Evolutionary conservation across 2,113 vertebrate genomes (phyloP).

Genomic region (Strix aluco): DNA sequence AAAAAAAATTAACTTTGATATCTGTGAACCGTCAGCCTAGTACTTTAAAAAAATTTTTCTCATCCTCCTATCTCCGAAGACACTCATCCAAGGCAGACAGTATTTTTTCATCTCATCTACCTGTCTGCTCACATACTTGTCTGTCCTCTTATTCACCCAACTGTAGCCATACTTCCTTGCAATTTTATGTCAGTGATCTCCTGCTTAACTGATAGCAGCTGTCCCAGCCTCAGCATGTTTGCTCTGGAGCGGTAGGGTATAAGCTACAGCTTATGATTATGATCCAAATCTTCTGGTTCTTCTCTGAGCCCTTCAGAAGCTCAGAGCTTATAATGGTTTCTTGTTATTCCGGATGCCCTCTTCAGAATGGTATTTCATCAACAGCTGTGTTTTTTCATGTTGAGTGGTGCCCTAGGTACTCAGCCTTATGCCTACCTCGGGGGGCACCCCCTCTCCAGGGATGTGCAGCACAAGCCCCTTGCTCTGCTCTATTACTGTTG

Average conservation of each 20-base stretch:
- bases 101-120: not conserved
- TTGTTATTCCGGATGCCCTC: not conserved
- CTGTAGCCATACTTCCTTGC: not conserved
- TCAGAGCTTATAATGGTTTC: not conserved
- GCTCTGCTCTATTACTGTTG: not conserved
- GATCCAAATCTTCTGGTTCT: not conserved
- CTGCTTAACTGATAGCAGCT: not conserved
- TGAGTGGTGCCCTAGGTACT: not conserved
- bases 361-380: not conserved
- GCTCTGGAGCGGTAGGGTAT: not conserved
- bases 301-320: not conserved
- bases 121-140: not conserved
- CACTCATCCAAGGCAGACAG: not conserved
- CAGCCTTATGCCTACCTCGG: not conserved
- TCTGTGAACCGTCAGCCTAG: not conserved
- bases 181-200: not conserved
- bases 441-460: accelerated
- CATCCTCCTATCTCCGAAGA: not conserved
- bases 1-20: not conserved
- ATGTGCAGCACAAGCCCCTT: not conserved
- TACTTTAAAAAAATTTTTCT: not conserved
- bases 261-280: not conserved
- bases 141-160: not conserved
- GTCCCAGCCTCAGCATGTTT: not conserved
- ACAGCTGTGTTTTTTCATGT: not conserved